Evolutionary conservation across 1,140 invertebrate genomes (phyloP).

Genomic region (Artemia franciscana): DNA sequence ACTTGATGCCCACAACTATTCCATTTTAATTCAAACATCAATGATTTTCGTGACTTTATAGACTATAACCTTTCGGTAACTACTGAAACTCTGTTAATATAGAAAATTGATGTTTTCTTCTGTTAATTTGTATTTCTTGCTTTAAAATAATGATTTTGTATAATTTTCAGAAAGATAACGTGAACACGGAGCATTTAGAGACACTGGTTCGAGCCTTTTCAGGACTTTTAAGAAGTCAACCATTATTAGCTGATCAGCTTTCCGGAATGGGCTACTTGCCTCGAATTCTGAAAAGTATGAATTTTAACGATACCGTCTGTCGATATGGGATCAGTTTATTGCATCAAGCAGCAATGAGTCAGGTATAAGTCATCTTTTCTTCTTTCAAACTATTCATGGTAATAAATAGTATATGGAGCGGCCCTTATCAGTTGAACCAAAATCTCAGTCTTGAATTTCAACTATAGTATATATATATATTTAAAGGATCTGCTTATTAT

Average conservation of each 20-base stretch:
- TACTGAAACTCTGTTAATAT: too few relatives aligned
- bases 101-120: too few relatives aligned
- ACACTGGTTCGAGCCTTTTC: constrained; percentile 4
- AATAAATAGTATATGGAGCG: too few relatives aligned
- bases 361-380: constrained; percentile 28
- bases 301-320: constrained; percentile 28
- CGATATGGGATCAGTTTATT: constrained; percentile 59
- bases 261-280: constrained; percentile 86
- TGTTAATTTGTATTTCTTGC: too few relatives aligned
- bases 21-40: too few relatives aligned
- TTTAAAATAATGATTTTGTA: too few relatives aligned
- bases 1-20: too few relatives aligned
- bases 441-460: constrained; percentile 11
- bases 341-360: constrained; percentile 56
- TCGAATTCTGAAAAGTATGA: constrained; percentile 53
- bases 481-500: too few relatives aligned
- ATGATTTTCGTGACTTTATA: too few relatives aligned
- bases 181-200: constrained; percentile 4
- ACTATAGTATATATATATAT: too few relatives aligned
- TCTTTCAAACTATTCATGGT: too few relatives aligned
- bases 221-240: constrained; percentile 50
- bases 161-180: not conserved
- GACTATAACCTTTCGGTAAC: too few relatives aligned
- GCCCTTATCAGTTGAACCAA: constrained; percentile 3
- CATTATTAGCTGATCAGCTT: constrained; percentile 63